Percentiles rank a stretch among this genome's conserved stretches.
Conservation (phyloP, 1,140 invertebrate genomes). For the Ips nitidus region DNA sequence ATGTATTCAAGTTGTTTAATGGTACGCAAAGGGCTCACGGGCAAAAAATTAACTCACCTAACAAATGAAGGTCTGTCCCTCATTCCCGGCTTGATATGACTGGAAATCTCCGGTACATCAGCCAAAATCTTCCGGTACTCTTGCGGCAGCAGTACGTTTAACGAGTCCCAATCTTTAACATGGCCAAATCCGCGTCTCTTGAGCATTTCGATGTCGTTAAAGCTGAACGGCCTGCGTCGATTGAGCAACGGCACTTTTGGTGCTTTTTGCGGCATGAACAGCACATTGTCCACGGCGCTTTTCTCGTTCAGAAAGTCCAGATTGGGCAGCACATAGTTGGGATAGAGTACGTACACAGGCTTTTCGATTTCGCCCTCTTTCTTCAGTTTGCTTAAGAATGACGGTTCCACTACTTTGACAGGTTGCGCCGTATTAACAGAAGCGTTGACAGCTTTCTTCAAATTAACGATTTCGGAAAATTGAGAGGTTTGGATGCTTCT, state of each 20-base stretch:
- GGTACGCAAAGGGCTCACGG: too few species aligned
- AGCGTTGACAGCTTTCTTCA: constrained; percentile 42
- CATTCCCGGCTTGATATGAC: constrained; percentile 58
- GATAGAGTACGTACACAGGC: constrained; percentile 87
- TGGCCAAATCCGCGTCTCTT: constrained; percentile 78
- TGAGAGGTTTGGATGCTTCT: constrained; percentile 72
- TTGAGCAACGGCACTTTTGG: constrained; percentile 44
- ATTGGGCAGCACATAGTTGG: constrained; percentile 88
- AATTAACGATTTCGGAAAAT: constrained; percentile 50
- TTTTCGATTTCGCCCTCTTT: constrained; percentile 63
- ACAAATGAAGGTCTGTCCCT: constrained; percentile 67
- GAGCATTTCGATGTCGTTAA: constrained; percentile 78
- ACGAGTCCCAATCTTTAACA: constrained; percentile 87
- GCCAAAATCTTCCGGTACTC: constrained; percentile 76
- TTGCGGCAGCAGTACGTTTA: constrained; percentile 80
- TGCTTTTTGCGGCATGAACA: constrained; percentile 50
- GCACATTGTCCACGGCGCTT: constrained; percentile 57
- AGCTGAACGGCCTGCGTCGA: constrained; percentile 72
- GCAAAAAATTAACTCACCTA: constrained; percentile 41
- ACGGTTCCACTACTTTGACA: constrained; percentile 63
- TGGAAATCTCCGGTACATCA: constrained; percentile 73
- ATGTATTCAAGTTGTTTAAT: background rate
- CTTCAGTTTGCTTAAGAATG: constrained; percentile 66
- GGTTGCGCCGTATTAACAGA: constrained; percentile 41
- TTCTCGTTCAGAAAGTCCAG: constrained; percentile 77